phyloP scores from a whole-genome alignment of 1,140 invertebrate genomes.

The Trachymyrmex septentrionalis region DNA sequence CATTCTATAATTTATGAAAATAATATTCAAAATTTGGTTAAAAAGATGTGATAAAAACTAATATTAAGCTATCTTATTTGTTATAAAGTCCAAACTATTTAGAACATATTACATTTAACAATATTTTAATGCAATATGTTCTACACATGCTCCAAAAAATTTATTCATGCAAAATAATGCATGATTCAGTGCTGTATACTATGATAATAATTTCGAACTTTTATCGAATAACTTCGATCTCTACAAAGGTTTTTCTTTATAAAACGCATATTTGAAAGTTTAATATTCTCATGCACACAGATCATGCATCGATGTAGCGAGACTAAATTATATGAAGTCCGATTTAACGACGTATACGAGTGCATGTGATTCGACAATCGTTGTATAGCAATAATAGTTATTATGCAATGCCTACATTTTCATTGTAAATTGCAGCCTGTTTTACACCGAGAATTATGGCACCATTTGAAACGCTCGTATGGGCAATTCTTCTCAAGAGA shows the following conservation, averaged over 20 bases:
- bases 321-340: constrained; percentile 6
- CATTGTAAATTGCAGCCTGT: constrained; percentile 56
- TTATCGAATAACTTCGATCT: constrained; percentile 15
- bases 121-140: background rate
- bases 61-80: background rate
- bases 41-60: background rate
- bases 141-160: background rate
- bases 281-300: background rate
- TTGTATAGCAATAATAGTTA: constrained; percentile 54
- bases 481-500: constrained; percentile 66
- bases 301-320: background rate
- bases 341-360: background rate
- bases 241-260: background rate
- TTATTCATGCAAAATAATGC: background rate
- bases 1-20: background rate
- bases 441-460: constrained; percentile 66
- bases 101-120: background rate
- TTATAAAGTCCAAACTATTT: background rate
- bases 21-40: background rate
- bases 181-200: background rate
- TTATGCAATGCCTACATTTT: constrained; percentile 29
- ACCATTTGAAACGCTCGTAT: constrained; percentile 50
- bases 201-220: background rate
- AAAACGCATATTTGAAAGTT: constrained; percentile 18
- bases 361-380: constrained; percentile 5